Base-by-base conservation (phyloP, 2,888 invertebrate species). In the Gisinianus flammeolus region DNA sequence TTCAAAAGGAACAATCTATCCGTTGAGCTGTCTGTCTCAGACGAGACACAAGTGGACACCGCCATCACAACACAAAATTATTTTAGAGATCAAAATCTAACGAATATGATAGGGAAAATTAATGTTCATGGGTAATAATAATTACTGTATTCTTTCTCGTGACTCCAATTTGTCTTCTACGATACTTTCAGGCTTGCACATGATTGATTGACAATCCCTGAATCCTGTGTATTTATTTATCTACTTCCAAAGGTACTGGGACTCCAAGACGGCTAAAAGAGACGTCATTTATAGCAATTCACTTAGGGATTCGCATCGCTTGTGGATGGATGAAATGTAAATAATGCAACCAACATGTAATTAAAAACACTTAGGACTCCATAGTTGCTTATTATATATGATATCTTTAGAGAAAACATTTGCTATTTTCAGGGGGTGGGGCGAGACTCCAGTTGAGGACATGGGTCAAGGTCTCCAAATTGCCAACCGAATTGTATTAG, bases 311-410 rank as follows among this genome's bases (percentile, higher is more conserved):
- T 83, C 81, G 12, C 83, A 83, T 28, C 69, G 76, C 0, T 71
- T 84, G 2, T 84, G 84, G 84, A 84, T 84, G 84, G 82, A 84
- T 76, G 83, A 84, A 77, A 83, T 84, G 83, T 83, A 76, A 77
- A 74, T 52, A 33, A 8, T 58, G 58, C n/a, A 62, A 24, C 8
- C 62, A 62, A 12, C 8, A 24, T n/a, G 62, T 24, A 12, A 12
- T n/a, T n/a, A 8, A n/a, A n/a, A 62, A 8, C 62, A 24, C 62
- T 62, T 6, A 22, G 62, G 6, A 62, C 22, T n/a, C 8, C n/a
- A 62, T 62, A n/a, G n/a, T n/a, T n/a, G n/a, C n/a, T n/a, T 62
- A 62, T 62, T 12, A 12, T 62, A 62, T n/a, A 12, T 16, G 44
- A 10, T 44, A 44, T 44, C 6, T 44, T 6, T 44, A 44, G 44